Percentiles rank a stretch among this genome's conserved stretches.
These are phyloP conservation scores for Charanyca ferruginea DNA, from an alignment of 2,888 invertebrate species.

Conservation along the genomic window DNA sequence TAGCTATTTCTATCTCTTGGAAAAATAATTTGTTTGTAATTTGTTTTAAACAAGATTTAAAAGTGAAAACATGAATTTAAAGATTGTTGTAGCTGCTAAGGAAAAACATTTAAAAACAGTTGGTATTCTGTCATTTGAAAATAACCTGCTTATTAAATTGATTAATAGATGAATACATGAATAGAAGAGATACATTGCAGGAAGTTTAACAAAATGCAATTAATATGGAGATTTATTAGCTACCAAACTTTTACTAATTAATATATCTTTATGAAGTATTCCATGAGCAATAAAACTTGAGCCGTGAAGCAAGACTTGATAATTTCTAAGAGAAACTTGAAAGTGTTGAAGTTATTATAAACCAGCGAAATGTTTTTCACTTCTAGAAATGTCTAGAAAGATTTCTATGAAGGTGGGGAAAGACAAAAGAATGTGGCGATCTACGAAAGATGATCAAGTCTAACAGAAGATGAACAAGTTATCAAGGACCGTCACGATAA, in stretches of 20 bases:
- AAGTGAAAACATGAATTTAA: constrained; percentile 26
- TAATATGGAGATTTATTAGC: constrained; percentile 3
- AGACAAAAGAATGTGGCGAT: not conserved
- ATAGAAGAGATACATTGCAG: too few relatives aligned
- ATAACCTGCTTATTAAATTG: too few relatives aligned
- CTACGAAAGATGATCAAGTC: not conserved
- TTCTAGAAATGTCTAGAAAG: not conserved
- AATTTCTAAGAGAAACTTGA: constrained; percentile 52
- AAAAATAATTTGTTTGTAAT: constrained; percentile 26
- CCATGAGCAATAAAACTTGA: constrained; percentile 16
- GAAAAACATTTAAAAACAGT: not conserved
- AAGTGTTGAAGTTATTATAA: constrained; percentile 28
- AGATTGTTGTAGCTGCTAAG: not conserved
- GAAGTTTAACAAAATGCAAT: not conserved
- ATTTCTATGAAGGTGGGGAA: constrained; percentile 12
- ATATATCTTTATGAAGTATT: constrained; percentile 5
- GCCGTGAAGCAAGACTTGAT: constrained; percentile 17
- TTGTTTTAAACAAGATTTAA: constrained; percentile 6
- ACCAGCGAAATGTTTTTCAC: constrained; percentile 20
- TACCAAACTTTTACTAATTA: constrained; percentile 23
- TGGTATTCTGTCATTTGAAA: too few relatives aligned
- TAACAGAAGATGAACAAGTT: not conserved
- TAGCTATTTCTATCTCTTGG: constrained; percentile 19
- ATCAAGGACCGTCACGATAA: too few relatives aligned
- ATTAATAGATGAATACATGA: too few relatives aligned